Percentiles rank a stretch among this genome's conserved stretches.
Evolutionary conservation across 2,888 invertebrate species (phyloP).

Genomic region (Falcaria lacertinaria): DNA sequence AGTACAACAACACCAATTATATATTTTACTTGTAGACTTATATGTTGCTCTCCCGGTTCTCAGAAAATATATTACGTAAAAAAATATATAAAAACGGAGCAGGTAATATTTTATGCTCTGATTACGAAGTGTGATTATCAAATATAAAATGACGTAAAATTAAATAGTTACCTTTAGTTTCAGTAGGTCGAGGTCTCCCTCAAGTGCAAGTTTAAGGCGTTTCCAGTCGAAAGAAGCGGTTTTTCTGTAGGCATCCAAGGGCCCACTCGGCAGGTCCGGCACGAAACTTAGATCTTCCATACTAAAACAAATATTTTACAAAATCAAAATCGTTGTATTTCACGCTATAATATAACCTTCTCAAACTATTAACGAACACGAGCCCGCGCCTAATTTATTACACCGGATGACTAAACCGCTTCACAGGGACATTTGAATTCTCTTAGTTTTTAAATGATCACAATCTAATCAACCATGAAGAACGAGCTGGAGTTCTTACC

Average conservation of each 20-base stretch:
- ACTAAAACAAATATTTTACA: constrained; percentile 35
- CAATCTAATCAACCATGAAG: constrained; percentile 24
- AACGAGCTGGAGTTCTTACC: constrained; percentile 38
- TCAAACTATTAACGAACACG: constrained; percentile 14
- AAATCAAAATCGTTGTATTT: too few species aligned
- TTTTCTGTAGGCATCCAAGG: constrained; percentile 88
- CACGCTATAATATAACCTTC: constrained; percentile 16
- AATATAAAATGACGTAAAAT: too few species aligned
- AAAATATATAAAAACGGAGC: too few species aligned
- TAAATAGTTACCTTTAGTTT: constrained; percentile 91
- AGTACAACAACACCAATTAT: too few species aligned
- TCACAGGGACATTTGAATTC: constrained; percentile 38
- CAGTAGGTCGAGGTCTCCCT: constrained; percentile 85
- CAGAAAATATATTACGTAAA: too few species aligned
- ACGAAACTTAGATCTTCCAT: constrained; percentile 81
- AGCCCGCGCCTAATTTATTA: constrained; percentile 31
- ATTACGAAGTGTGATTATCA: too few species aligned
- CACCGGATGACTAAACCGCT: constrained; percentile 45
- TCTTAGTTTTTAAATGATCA: constrained; percentile 27
- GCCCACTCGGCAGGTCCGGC: constrained; percentile 85
- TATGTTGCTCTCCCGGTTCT: too few species aligned
- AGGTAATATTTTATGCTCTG: too few species aligned
- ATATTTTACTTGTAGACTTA: too few species aligned
- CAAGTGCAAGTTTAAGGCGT: constrained; percentile 87
- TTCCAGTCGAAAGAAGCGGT: constrained; percentile 93